Evolutionary conservation across 2,113 vertebrate genomes (phyloP), one percentile per base, ranked within the genome.

Genomic region (Platichthys stellatus): DNA sequence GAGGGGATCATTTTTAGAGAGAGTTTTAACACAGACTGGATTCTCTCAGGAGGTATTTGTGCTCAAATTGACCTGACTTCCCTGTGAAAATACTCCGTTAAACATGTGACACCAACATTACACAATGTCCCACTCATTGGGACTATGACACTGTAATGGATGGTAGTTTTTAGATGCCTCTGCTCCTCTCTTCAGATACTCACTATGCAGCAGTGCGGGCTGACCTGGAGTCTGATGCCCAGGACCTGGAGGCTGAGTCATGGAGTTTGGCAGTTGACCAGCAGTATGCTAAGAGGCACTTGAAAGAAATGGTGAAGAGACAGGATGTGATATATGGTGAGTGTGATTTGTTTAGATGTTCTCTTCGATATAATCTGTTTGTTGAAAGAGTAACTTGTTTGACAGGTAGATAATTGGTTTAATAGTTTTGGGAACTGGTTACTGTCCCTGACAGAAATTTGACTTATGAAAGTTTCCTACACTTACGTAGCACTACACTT

Each of bases 291-390:
- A 97, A 96, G 86, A 95, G 89, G 26, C 95, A 96, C 65, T 94
- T 92, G 60, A 96, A 93, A 86, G 96, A 97, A 0, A 84, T 87
- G 12, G 82, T 94, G 18, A 98, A 98, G 83, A 95, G 97, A 72
- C 98, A 99, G 85, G 98, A 98, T 72, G 96, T 99, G 28, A 96
- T 99, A 60, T 98, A 98, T 15, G 98, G 98, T 99, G 79, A 93
- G 95, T 75, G 10, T 18, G 17, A 23, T 31, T 38, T 65, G 5
- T 21, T 18, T 1, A 13, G 0, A 47, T 2, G 38, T 40, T 18
- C 38, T 67, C 7, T 49, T 12, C 43, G 43, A 20, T 53, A 3
- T 14, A 11, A 31, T 12, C 1, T 11, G 15, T 63, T 23, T 1
- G 7, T 1, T 3, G 18, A 49, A 3, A 20, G 6, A 31, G 7